phyloP scores from a whole-genome alignment of 1,140 invertebrate species.

The Halictus rubicundus region DNA sequence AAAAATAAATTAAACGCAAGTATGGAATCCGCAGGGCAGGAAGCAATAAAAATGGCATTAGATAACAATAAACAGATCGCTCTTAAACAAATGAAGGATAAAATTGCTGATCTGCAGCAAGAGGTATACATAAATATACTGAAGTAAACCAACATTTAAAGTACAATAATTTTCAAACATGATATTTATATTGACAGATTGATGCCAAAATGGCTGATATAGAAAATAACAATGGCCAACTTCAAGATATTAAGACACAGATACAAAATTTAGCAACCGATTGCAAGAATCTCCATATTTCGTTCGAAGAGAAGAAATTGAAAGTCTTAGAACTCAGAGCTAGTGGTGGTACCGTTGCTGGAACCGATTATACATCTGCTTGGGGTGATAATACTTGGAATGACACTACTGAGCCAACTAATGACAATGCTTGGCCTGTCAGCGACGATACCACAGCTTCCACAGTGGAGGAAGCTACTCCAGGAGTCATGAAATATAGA shows the following conservation, averaged over 20 bases:
- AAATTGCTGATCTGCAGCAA: conserved; percentile 84
- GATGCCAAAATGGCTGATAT: conserved; percentile 90
- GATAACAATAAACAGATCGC: conserved; percentile 91
- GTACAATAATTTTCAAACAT: not conserved
- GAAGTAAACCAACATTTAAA: not conserved
- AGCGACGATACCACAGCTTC: conserved; percentile 71
- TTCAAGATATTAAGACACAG: conserved; percentile 86
- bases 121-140: conserved; percentile 77
- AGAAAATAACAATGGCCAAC: conserved; percentile 90
- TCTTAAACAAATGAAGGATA: conserved; percentile 92
- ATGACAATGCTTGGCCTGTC: conserved; percentile 80
- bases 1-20: conserved; percentile 85
- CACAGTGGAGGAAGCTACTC: conserved; percentile 71
- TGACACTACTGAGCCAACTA: conserved; percentile 71
- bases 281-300: conserved; percentile 81
- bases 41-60: conserved; percentile 85
- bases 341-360: conserved; percentile 26
- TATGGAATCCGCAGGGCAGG: conserved; percentile 80
- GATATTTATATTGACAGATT: conserved; percentile 79
- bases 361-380: conserved; percentile 62
- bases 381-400: conserved; percentile 75
- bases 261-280: conserved; percentile 82
- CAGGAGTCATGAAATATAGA: conserved; percentile 87
- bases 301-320: conserved; percentile 83
- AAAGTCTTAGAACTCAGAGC: conserved; percentile 75